Conservation (phyloP, 2,113 vertebrate genomes). For the Grammomys dolichurus region DNA sequence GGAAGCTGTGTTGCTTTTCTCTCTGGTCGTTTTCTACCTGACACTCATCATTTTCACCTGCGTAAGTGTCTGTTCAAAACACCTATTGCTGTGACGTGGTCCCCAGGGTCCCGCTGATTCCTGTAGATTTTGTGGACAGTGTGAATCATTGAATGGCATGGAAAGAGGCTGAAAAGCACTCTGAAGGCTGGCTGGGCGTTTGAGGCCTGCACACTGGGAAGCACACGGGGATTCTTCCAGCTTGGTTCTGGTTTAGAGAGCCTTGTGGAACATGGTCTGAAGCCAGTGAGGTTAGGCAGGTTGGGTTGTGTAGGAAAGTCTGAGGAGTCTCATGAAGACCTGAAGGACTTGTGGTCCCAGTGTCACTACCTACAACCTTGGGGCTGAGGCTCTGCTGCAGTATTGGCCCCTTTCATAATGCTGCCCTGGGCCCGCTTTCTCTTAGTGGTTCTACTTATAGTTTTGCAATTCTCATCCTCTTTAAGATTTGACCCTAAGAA, state of each 20-base stretch:
- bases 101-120: too few relatives aligned
- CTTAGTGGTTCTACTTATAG: neutral
- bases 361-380: accelerated
- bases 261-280: neutral
- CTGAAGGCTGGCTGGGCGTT: neutral
- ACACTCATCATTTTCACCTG: slow-evolving; percentile 89
- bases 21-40: slow-evolving; percentile 87
- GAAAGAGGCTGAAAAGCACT: neutral
- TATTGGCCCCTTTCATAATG: neutral
- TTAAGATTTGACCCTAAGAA: neutral
- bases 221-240: too few relatives aligned
- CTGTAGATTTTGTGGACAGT: neutral
- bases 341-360: neutral
- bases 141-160: neutral
- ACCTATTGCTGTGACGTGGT: neutral
- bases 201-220: neutral
- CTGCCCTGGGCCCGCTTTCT: neutral
- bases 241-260: neutral
- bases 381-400: accelerated
- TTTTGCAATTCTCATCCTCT: neutral
- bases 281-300: neutral
- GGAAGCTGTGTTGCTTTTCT: slow-evolving; percentile 85
- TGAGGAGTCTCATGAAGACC: accelerated
- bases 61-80: slow-evolving; percentile 83
- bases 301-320: neutral